phyloP scores from a whole-genome alignment of 2,113 vertebrate species.

The Acrocephalus arundinaceus region DNA sequence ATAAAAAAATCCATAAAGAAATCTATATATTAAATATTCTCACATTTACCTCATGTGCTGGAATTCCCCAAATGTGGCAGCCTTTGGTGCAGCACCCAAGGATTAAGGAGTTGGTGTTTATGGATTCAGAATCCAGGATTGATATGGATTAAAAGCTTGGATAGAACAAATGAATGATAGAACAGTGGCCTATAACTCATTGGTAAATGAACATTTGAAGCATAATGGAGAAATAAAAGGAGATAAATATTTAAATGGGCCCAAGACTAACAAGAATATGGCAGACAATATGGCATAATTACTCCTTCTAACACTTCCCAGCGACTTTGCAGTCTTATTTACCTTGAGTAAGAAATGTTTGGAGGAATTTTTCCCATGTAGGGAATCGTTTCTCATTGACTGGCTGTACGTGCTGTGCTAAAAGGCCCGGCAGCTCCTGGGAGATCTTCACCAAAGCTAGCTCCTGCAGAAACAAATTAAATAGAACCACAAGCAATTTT shows the following conservation, averaged over 20 bases:
- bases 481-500: conserved; percentile 85
- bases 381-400: conserved; percentile 86
- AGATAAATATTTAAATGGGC: conserved; percentile 48
- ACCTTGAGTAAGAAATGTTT: conserved; percentile 91
- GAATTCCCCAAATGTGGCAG: neutral
- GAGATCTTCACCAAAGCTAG: conserved; percentile 83
- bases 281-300: conserved; percentile 60
- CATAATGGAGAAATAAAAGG: conserved; percentile 29
- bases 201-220: conserved; percentile 31
- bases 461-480: conserved; percentile 85
- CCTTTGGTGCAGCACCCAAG: neutral
- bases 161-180: neutral
- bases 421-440: conserved; percentile 87
- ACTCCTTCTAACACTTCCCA: conserved; percentile 54
- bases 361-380: conserved; percentile 88
- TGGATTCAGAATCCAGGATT: neutral
- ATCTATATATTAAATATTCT: neutral
- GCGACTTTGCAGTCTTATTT: conserved; percentile 79
- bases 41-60: neutral
- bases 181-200: conserved; percentile 35
- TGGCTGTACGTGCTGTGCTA: conserved; percentile 83
- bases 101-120: neutral
- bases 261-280: conserved; percentile 59
- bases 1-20: neutral
- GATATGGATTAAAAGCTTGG: neutral